Base-by-base conservation (phyloP, 2,888 invertebrate species). In the Clepsis dumicolana region DNA sequence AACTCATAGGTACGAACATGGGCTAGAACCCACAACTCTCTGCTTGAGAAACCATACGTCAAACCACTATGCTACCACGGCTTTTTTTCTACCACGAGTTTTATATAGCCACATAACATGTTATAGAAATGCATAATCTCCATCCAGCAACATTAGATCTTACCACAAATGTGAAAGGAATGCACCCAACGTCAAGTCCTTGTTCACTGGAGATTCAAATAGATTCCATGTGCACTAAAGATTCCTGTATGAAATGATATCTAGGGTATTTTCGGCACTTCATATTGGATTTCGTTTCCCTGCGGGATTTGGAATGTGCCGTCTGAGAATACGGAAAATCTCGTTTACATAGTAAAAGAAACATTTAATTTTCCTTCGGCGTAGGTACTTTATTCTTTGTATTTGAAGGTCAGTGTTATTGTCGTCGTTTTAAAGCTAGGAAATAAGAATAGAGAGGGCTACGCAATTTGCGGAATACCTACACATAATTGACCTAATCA, bases 331-430 rank as follows among this genome's bases (percentile, higher is more conserved):
- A 63, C 57, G 64, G 48, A 54, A 53, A 67, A 67, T 63, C 50
- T 63, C 57, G 50, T 63, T 63, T 68, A 35, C 57, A 68, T 68
- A 52, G 57, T 52, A 63, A 57, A 68, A 52, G 56, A 63, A 63
- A 56, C 56, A 29, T 50, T 38, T 56, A 16, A 44, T 63, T 63
- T 64, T 64, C 41, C 57, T 62, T 56, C 16, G 12, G 10, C 16
- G 29, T 32, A n/a, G n/a, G n/a, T n/a, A n/a, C 10, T 56, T n/a
- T 32, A 10, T 4, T 32, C 0, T 32, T 52, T 5, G 24, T 16
- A 24, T 24, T 27, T 24, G 12, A 25, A 48, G 21, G 48, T 48
- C 12, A 21, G 4, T 21, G 48, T 10, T 35, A 10, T 10, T 35
- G 12, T 10, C 12, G 5, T 35, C 12, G 12, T 2, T 7, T 35